Evolutionary conservation across 1,140 invertebrate species (phyloP), one percentile per base, ranked within the genome.

Genomic region (Heliconius hermathena): DNA sequence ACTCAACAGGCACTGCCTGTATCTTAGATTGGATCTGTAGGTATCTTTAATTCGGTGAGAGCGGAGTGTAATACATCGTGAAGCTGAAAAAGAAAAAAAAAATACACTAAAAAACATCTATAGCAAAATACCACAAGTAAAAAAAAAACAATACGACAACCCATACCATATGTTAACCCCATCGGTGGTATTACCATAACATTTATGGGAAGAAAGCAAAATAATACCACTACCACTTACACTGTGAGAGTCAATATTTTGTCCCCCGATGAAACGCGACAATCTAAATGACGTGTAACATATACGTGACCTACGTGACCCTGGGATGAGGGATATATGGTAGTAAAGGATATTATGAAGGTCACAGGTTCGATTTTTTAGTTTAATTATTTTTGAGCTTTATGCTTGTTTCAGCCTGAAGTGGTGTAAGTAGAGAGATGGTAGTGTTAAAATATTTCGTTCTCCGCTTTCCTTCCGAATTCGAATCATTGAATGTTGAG

Each of bases 201-300:
- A 88, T 93, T 92, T 93, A 92, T 91, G 89, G 89, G 82, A 85
- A 85, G 86, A 87, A 91, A 90, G 87, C 33, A 83, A 89, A 91
- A 91, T 91, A 92, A 91, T 91, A 90, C 77, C 85, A 89, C 85
- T 90, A 90, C 76, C 85, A 89, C 85, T 90, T 85, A 84, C 70
- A 88, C 85, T 85, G 82, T 85, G 78, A 81, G 88, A 88, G 90
- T 89, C 88, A 88, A 88, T 87, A 82, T 81, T 78, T 78, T 80
- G 83, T 85, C 88, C 85, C 87, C 83, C 83, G 87, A 90, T 88
- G 88, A 90, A 90, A 92, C 84, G 89, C 87, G 89, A 91, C 90
- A 89, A 85, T 90, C 85, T 83, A 85, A 90, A 93, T 91, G 91
- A 93, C 90, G 89, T 91, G 92, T 93, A 91, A 93, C 92, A 92